Conservation (phyloP, 2,797 vertebrate genomes). For the Buceros bicornis region DNA sequence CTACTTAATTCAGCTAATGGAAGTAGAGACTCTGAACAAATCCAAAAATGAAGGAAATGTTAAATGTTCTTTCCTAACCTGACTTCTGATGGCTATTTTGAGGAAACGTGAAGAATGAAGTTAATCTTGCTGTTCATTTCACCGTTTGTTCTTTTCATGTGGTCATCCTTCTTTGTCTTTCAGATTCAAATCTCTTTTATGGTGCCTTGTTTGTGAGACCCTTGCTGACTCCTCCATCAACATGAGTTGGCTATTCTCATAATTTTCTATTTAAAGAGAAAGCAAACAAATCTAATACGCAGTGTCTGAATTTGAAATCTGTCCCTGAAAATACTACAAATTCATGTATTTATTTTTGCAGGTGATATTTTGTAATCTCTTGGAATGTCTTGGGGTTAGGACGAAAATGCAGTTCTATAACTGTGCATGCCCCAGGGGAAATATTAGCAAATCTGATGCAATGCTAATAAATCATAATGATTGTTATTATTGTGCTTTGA, state of each 20-base stretch:
- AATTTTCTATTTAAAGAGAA: slow-evolving; percentile 16
- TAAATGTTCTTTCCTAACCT: not conserved
- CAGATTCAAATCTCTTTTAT: not conserved
- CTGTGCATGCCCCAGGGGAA: not conserved
- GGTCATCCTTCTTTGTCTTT: not conserved
- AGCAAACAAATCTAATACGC: not conserved
- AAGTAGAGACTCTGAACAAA: not conserved
- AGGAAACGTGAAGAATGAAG: slow-evolving; percentile 1
- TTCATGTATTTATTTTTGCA: slow-evolving; percentile 41
- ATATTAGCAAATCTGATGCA: slow-evolving; percentile 33
- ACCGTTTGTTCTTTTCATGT: not conserved
- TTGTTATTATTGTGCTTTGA: slow-evolving; percentile 18
- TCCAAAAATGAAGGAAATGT: not conserved
- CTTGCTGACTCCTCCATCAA: not conserved
- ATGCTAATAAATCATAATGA: slow-evolving; percentile 43
- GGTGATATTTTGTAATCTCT: slow-evolving; percentile 25
- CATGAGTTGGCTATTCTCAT: not conserved
- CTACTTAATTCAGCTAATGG: not conserved
- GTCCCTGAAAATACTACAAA: not conserved
- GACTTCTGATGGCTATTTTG: not conserved
- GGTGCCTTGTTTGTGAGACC: not conserved
- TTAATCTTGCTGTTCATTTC: not conserved
- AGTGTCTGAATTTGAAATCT: not conserved
- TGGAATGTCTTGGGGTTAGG: slow-evolving; percentile 1
- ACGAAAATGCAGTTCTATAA: slow-evolving; percentile 33